Evolutionary conservation across 2,113 vertebrate species (phyloP).

Genomic region (Podiceps cristatus): DNA sequence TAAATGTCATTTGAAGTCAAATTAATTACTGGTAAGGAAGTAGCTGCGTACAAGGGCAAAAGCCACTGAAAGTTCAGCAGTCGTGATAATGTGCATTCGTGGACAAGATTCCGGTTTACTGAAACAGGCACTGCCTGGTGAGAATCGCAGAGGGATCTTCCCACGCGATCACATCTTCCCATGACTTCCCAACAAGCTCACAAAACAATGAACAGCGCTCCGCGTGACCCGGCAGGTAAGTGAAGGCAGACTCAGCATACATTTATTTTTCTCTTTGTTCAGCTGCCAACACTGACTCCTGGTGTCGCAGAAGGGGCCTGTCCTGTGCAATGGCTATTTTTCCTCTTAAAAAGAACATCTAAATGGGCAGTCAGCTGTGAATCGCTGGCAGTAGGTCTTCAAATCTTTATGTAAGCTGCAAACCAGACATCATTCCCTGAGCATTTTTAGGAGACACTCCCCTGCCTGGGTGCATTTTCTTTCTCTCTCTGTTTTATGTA

Average conservation of each 20-base stretch:
- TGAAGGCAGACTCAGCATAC: neutral
- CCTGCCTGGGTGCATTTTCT: neutral
- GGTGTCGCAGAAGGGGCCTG: neutral
- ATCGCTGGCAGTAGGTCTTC: neutral
- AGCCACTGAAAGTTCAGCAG: neutral
- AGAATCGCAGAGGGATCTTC: neutral
- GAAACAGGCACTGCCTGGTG: neutral
- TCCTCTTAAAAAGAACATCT: neutral
- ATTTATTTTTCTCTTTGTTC: neutral
- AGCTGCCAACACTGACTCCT: neutral
- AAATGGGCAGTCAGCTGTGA: neutral
- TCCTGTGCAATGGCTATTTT: neutral
- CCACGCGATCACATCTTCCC: neutral
- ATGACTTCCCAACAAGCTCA: neutral
- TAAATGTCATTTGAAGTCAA: neutral
- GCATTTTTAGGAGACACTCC: neutral
- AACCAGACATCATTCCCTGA: neutral
- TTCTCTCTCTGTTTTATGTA: neutral
- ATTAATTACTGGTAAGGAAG: neutral
- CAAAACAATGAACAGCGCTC: neutral
- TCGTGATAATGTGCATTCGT: fast-evolving
- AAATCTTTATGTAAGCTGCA: neutral
- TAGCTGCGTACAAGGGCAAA: neutral
- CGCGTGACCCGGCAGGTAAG: neutral
- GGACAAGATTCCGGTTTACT: neutral